Percentiles rank a stretch among this genome's conserved stretches.
Conservation (phyloP, 2,797 vertebrate species). For the Esox masquinongy region DNA sequence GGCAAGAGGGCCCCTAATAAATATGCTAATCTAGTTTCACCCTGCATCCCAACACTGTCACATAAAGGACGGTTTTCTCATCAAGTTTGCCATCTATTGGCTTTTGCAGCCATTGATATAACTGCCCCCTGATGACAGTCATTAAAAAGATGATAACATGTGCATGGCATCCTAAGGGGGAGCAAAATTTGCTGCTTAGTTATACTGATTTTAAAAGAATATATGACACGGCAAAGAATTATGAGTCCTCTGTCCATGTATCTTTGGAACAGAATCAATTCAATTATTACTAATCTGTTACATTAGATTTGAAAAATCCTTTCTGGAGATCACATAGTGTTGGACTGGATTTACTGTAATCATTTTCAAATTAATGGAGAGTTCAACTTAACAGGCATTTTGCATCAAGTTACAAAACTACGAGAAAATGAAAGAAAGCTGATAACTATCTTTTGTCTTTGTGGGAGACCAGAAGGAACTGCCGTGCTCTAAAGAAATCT, state of each 20-base stretch:
- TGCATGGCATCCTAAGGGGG: not conserved
- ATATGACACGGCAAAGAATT: not conserved
- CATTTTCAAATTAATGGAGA: not conserved
- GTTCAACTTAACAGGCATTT: not conserved
- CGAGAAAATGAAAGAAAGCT: not conserved
- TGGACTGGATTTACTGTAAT: not conserved
- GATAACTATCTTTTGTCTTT: slow-evolving; percentile 6
- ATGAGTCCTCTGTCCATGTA: not conserved
- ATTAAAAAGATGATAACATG: not conserved
- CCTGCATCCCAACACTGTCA: slow-evolving; percentile 41
- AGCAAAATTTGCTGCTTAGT: not conserved
- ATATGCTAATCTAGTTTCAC: slow-evolving; percentile 70
- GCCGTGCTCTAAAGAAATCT: not conserved
- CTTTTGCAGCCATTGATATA: slow-evolving; percentile 10
- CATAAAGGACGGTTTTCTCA: slow-evolving; percentile 43
- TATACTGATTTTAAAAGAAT: not conserved
- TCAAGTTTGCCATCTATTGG: slow-evolving; percentile 32
- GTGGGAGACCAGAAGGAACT: not conserved
- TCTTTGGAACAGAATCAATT: not conserved
- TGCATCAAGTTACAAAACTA: not conserved
- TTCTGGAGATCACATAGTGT: not conserved
- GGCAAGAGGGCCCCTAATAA: slow-evolving; percentile 56
- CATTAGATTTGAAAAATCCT: not conserved
- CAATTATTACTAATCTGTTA: not conserved
- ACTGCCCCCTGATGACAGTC: slow-evolving; percentile 4